Evolutionary conservation across 2,797 vertebrate genomes (phyloP).

Genomic region (Takifugu ocellatus): DNA sequence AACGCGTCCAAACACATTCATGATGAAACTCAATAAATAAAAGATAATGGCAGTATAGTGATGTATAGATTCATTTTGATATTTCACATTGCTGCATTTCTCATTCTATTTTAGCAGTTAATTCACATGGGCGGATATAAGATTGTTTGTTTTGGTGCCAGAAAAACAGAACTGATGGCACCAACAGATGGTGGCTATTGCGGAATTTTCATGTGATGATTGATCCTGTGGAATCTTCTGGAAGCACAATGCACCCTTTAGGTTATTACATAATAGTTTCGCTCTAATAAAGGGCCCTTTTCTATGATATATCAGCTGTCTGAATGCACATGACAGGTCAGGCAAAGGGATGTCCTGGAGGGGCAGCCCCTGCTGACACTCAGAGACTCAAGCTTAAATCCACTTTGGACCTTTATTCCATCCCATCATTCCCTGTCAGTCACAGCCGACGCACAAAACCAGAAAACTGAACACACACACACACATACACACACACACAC

Average conservation of each 20-base stretch:
- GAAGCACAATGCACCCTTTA: too few relatives aligned
- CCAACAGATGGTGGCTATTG: conserved; percentile 1
- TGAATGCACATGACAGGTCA: conserved; percentile 14
- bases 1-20: background rate
- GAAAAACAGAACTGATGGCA: conserved; percentile 13
- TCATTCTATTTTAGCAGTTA: conserved; percentile 1
- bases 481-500: too few relatives aligned
- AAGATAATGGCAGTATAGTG: background rate
- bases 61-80: background rate
- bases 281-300: too few relatives aligned
- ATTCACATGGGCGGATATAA: background rate
- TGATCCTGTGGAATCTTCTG: too few relatives aligned
- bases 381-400: conserved; percentile 9
- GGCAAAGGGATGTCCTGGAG: conserved; percentile 3
- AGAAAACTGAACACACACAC: too few relatives aligned
- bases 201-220: background rate
- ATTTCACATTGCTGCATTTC: background rate
- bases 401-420: background rate
- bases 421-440: conserved; percentile 8
- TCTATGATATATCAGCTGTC: conserved; percentile 12
- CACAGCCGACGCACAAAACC: background rate
- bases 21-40: background rate
- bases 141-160: conserved; percentile 5
- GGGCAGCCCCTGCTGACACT: conserved; percentile 1
- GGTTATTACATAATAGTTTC: too few relatives aligned